These are phyloP conservation scores for Canis aureus DNA, from an alignment of 2,113 vertebrate genomes.

Conservation along the genomic window DNA sequence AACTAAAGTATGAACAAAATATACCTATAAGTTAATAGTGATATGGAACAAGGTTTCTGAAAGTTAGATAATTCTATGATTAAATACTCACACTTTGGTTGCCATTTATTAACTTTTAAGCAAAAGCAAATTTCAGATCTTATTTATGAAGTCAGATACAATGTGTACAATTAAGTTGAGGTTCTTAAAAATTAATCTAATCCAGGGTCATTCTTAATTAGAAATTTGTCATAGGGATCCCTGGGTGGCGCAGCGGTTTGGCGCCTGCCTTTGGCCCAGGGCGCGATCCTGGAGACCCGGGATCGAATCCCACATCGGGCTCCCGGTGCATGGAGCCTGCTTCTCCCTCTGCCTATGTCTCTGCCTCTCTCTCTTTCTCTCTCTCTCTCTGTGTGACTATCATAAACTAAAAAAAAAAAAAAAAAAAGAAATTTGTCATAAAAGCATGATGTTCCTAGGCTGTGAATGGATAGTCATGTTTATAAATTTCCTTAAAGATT, in stretches of 20 bases:
- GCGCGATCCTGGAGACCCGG: no score
- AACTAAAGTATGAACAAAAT: background rate
- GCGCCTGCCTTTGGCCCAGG: no score
- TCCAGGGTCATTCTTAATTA: background rate
- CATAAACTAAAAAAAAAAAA: no score
- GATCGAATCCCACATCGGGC: no score
- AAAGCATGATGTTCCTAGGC: background rate
- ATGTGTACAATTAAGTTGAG: background rate
- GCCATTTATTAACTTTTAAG: conserved; percentile 26
- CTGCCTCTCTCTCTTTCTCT: no score
- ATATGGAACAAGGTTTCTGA: background rate
- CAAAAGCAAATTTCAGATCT: conserved; percentile 10
- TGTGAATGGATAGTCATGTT: background rate
- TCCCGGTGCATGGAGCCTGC: no score
- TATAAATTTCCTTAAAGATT: conserved; percentile 3
- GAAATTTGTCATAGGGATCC: background rate
- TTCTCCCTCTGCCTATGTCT: no score
- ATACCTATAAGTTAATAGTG: background rate
- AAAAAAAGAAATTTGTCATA: background rate
- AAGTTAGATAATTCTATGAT: background rate
- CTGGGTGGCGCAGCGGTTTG: no score
- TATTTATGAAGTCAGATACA: background rate
- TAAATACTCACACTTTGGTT: background rate
- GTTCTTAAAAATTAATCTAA: background rate
- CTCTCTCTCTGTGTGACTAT: no score